These are phyloP conservation scores for Epizoanthus illoricatus DNA, from an alignment of 92 coral and sea anemone species.

Conservation along the genomic window DNA sequence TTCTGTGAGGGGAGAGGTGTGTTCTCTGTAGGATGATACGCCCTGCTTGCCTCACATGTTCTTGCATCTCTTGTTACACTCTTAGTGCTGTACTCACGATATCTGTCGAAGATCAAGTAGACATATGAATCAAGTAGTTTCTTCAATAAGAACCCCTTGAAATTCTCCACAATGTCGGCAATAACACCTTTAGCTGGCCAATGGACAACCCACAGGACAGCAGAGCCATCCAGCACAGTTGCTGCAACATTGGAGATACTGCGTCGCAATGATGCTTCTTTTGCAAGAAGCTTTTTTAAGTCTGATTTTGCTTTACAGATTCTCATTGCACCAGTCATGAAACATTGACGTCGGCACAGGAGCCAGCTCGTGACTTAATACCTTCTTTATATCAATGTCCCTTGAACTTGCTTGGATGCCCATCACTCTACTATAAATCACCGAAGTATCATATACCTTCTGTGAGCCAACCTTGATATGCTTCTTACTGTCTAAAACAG, in stretches of 20 bases:
- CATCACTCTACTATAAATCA: slow-evolving; percentile 58
- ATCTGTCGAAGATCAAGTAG: slow-evolving; percentile 64
- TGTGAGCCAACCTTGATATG: slow-evolving; percentile 53
- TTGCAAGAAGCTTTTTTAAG: slow-evolving; percentile 60
- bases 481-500: slow-evolving; percentile 39
- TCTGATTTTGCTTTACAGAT: slow-evolving; percentile 60
- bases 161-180: slow-evolving; percentile 52
- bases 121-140: slow-evolving; percentile 55
- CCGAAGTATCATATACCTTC: slow-evolving; percentile 50
- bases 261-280: slow-evolving; percentile 37
- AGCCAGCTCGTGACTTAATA: slow-evolving; percentile 54
- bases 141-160: slow-evolving; percentile 50
- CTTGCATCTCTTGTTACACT: slow-evolving; percentile 55
- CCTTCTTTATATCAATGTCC: slow-evolving; percentile 48
- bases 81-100: slow-evolving; percentile 68
- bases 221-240: slow-evolving; percentile 64
- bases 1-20: slow-evolving; percentile 71
- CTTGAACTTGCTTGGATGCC: slow-evolving; percentile 59
- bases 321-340: slow-evolving; percentile 56
- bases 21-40: slow-evolving; percentile 55
- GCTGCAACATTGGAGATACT: slow-evolving; percentile 31
- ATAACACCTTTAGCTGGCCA: slow-evolving; percentile 62
- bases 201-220: slow-evolving; percentile 59
- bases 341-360: slow-evolving; percentile 73
- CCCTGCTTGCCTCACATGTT: slow-evolving; percentile 63